phyloP scores from a whole-genome alignment of 35 echinoderm and acorn worm genomes.

The Apostichopus japonicus region DNA sequence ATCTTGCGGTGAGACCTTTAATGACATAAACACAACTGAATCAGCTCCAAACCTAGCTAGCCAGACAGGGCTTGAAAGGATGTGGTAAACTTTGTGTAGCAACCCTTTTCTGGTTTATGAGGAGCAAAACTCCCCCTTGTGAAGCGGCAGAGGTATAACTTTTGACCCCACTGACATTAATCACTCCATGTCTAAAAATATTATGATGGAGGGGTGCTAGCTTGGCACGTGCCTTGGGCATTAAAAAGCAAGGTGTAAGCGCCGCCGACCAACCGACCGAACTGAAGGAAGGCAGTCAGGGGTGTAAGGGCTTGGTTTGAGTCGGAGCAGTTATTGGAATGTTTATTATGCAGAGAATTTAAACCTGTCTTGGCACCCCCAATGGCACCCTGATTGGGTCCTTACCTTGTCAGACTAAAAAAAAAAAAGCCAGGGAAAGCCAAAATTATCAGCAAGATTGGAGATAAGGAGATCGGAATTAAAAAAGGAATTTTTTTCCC shows the following conservation, averaged over 20 bases:
- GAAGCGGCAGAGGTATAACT: constrained; percentile 18
- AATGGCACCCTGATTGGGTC: constrained; percentile 49
- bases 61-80: constrained; percentile 33
- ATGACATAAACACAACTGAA: constrained; percentile 38
- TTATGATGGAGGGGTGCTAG: constrained; percentile 30
- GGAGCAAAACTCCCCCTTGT: constrained; percentile 35
- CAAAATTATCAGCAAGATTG: background rate
- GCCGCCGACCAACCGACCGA: background rate
- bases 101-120: constrained; percentile 22
- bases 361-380: constrained; percentile 13
- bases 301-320: background rate
- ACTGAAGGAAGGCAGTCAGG: background rate
- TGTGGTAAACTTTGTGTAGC: constrained; percentile 9
- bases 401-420: constrained; percentile 1
- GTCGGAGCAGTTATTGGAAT: constrained; percentile 24
- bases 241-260: constrained; percentile 33
- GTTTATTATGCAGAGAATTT: constrained; percentile 49
- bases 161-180: constrained; percentile 47
- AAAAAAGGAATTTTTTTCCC: background rate
- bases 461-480: background rate
- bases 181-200: constrained; percentile 43
- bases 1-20: constrained; percentile 23
- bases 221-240: constrained; percentile 37
- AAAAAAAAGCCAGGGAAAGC: background rate
- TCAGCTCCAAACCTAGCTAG: background rate